Evolutionary conservation across 2,113 vertebrate species (phyloP).

Genomic region (Nothocercus nigrocapillus): DNA sequence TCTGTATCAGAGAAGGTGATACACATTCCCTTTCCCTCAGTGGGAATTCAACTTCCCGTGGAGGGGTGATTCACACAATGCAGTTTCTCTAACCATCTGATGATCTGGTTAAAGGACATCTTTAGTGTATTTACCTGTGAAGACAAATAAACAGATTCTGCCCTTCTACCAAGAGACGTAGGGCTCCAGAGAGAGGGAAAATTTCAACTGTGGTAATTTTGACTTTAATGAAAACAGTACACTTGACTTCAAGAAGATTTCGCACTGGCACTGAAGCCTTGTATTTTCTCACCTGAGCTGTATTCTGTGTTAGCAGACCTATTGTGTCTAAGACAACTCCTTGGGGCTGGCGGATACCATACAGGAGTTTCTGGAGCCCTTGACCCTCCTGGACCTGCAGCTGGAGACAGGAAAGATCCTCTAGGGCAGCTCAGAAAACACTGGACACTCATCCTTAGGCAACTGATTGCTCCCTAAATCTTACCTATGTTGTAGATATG

Average conservation of each 20-base stretch:
- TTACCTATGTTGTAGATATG: background rate
- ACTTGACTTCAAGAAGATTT: background rate
- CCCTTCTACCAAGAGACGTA: background rate
- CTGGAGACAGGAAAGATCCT: background rate
- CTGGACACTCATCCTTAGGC: background rate
- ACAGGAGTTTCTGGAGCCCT: background rate
- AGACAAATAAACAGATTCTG: background rate
- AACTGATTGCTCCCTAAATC: background rate
- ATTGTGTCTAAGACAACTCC: background rate
- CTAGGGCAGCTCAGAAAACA: background rate
- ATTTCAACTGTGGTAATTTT: background rate
- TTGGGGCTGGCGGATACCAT: background rate
- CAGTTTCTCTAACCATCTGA: slow-evolving; percentile 14
- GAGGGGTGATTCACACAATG: background rate
- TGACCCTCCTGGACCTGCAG: background rate
- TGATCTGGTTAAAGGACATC: background rate
- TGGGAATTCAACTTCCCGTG: background rate
- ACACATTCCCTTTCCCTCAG: background rate
- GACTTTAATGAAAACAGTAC: background rate
- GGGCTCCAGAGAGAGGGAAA: background rate
- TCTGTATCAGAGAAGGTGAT: background rate
- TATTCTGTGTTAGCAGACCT: background rate
- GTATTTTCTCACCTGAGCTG: background rate
- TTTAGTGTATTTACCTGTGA: slow-evolving; percentile 4
- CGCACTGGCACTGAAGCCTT: background rate